Evolutionary conservation across 1,140 invertebrate species (phyloP).

Genomic region (Augochlora pura): DNA sequence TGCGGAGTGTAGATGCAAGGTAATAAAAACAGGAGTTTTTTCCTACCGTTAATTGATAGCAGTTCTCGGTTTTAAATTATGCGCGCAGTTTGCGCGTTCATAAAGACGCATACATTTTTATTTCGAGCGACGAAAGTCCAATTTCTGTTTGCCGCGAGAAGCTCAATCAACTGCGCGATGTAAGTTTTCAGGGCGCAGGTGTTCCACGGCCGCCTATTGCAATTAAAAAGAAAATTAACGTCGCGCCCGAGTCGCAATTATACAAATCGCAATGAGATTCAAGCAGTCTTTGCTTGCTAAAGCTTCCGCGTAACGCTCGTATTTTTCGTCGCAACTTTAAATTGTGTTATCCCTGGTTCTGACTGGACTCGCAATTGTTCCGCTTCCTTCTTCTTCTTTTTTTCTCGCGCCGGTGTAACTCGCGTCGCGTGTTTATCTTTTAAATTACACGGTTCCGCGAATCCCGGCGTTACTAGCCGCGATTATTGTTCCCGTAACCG

Average conservation of each 20-base stretch:
- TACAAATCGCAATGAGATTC: neutral
- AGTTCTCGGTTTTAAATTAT: too few species aligned
- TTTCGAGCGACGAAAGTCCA: neutral
- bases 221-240: conserved; percentile 15
- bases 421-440: conserved; percentile 3
- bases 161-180: neutral
- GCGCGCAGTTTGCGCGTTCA: too few species aligned
- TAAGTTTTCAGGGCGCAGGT: neutral
- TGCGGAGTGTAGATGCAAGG: too few species aligned
- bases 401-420: neutral
- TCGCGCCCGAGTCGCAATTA: neutral
- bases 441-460: neutral
- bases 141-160: neutral
- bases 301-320: conserved; percentile 3
- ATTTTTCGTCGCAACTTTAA: conserved; percentile 19
- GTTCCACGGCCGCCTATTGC: neutral
- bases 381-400: too few species aligned
- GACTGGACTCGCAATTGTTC: neutral
- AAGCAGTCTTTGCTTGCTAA: neutral
- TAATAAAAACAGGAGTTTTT: too few species aligned
- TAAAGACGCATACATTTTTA: too few species aligned
- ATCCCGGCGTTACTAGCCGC: neutral
- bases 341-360: conserved; percentile 2
- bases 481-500: neutral
- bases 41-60: too few species aligned